Base-by-base conservation (phyloP, 2,113 vertebrate species). In the Chloropsis cyanopogon region DNA sequence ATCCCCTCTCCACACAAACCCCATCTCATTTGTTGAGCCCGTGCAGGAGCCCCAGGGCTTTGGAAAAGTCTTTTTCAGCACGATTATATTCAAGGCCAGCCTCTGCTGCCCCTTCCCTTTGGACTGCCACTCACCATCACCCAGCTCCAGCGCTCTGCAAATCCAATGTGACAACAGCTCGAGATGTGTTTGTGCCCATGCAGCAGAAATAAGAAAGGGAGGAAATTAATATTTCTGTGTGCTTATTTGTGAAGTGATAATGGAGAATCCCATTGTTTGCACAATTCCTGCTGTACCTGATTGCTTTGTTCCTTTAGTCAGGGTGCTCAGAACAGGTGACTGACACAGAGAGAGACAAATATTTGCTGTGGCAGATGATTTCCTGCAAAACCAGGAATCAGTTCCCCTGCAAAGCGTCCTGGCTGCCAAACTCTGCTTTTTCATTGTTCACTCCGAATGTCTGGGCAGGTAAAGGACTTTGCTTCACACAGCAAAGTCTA, bases 1-100 rank as follows among this genome's bases (percentile, higher is more conserved):
- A 42, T 80, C 92, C 85, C 78, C 60, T 44, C 96, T 96, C 91
- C 88, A 71, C 63, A 54, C 94, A 96, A 97, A 97, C 93, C 95
- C 95, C 44, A 7, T 96, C 94, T 96, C 7, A 39, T 97, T 95
- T 95, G 95, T 95, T 97, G 94, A 98, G 97, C 96, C 96, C 96
- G 83, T 96, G 44, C 97, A 96, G 77, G 52, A 50, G 98, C 98
- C 98, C 97, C 77, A 25, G 98, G 98, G 98, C 98, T 98, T 95
- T 89, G 57, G 71, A 96, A 95, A 93, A 96, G 86, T 91, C 97
- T 96, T 96, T 98, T 98, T 95, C 95, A 97, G 92, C 91, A 79
- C 2, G 65, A 92, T 95, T 94, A 26, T 77, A 56, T 86, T 21
- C 46, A 42, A 61, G 44, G 31, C 77, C 95, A 79, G 54, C 86